Evolutionary conservation across 2,797 vertebrate species (phyloP), one percentile per base, ranked within the genome.

Genomic region (Coreius guichenoti): DNA sequence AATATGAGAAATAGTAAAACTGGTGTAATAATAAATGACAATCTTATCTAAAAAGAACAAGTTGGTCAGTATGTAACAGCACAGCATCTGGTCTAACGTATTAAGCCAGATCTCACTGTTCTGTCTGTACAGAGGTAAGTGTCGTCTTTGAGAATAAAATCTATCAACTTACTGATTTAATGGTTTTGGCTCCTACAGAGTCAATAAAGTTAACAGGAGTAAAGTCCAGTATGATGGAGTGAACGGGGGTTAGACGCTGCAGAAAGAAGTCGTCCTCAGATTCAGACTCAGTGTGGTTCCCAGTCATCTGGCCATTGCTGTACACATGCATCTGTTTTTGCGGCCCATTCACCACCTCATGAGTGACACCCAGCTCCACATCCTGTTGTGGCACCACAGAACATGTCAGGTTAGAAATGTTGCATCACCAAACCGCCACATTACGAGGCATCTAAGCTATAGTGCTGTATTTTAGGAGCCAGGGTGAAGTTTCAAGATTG

Each of bases 171-270:
- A 99, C 98, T 75, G 96, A 94, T 92, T 97, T 97, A 87, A 99
- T 82, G 85, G 96, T 94, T 94, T 99, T 99, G 23, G 95, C 97
- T 90, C 97, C 98, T 65, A 99, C 98, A 0, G 97, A 98, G 92
- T 99, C 98, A 7, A 98, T 93, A 88, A 99, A 99, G 93, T 95
- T 97, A 89, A 95, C 96, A 0, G 96, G 92, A 0, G 96, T 95
- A 88, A 98, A 97, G 94, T 99, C 98, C 92, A 99, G 93, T 90
- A 99, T 92, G 91, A 99, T 84, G 72, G 95, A 94, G 89, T 96
- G 96, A 84, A 97, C 47, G 0, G 91, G 81, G 8, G 90, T 43
- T 39, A 92, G 86, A 0, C 93, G 92, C 9, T 93, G 90, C 70
- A 98, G 92, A 86, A 97, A 96, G 33, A 94, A 84, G 0, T 89